phyloP scores from a whole-genome alignment of 2,797 vertebrate genomes.

The Percopsis omiscomaycus region DNA sequence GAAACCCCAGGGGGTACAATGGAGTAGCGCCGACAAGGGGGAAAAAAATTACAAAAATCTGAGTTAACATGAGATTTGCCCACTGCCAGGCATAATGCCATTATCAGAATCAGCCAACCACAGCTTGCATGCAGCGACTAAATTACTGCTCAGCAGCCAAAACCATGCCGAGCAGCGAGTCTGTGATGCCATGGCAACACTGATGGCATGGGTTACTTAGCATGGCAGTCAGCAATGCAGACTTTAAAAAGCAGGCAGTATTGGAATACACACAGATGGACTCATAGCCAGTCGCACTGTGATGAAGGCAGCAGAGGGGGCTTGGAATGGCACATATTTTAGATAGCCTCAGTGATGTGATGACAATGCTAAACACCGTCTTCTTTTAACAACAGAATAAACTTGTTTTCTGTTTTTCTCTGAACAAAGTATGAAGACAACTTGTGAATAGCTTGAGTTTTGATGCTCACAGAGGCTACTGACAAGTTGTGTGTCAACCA shows the following conservation, averaged over 20 bases:
- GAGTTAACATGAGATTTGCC: slow-evolving; percentile 56
- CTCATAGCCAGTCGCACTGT: slow-evolving; percentile 35
- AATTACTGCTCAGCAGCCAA: slow-evolving; percentile 65
- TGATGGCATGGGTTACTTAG: slow-evolving; percentile 66
- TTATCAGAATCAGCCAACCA: slow-evolving; percentile 65
- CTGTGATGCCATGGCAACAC: slow-evolving; percentile 69
- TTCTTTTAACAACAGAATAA: slow-evolving; percentile 15
- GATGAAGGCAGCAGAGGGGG: slow-evolving; percentile 43
- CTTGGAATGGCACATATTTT: slow-evolving; percentile 34
- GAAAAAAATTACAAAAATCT: slow-evolving; percentile 25
- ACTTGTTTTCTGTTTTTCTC: slow-evolving; percentile 22
- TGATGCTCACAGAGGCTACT: not conserved
- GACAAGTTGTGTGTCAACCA: slow-evolving; percentile 1
- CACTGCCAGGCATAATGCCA: slow-evolving; percentile 52
- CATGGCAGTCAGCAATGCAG: slow-evolving; percentile 63
- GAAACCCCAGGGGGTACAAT: slow-evolving; percentile 29
- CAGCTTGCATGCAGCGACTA: slow-evolving; percentile 65
- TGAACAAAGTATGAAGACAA: slow-evolving; percentile 14
- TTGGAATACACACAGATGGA: slow-evolving; percentile 62
- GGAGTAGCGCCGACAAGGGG: slow-evolving; percentile 20
- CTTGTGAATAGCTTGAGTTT: slow-evolving; percentile 9
- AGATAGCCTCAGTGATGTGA: slow-evolving; percentile 21
- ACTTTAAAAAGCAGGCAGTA: slow-evolving; percentile 58
- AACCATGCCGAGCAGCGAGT: slow-evolving; percentile 59
- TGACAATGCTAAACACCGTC: slow-evolving; percentile 8